Evolutionary conservation across 2,888 invertebrate genomes (phyloP), one percentile per base, ranked within the genome.

Genomic region (Dolichopus griseipennis): DNA sequence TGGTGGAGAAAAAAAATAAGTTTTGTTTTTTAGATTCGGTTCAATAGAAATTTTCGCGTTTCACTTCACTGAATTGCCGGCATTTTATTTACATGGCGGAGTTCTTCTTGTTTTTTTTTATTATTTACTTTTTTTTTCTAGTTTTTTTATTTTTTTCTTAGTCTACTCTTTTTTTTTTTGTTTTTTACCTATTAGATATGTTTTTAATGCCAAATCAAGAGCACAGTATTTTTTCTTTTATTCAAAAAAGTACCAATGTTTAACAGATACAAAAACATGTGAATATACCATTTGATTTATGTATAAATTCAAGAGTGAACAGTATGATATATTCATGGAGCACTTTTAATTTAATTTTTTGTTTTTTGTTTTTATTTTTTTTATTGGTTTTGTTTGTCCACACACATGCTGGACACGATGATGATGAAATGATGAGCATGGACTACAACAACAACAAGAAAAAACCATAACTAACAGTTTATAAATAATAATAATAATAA

Each of bases 201-300:
- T 63, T 63, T 63, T 63, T 63, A 27, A 63, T 18, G 63, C 63
- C 63, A 63, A 63, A 63, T 27, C 63, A 63, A 52, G 61, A 21
- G 61, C 61, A 61, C 61, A 61, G 7, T 21, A 61, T 1, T 37
- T 37, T 12, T 12, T 10, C 5, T 37, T 34, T 9, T 9, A 34
- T 34, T 7, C 34, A 7, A 21, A 6, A 61, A 61, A 6, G 21
- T 9, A 61, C 8, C 10, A 62, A 27, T 63, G 5, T 18, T 27
- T 52, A 18, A 12, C 18, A n/a, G 41, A 41, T 52, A 6, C 15
- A 52, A 52, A 52, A 52, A n/a, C 18, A 52, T 52, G 52, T 52
- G 15, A 12, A 52, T 18, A 18, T 52, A 52, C 2, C 18, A 52
- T n/a, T 52, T n/a, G 15, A 18, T 52, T 52, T 52, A n/a, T 52